phyloP scores from a whole-genome alignment of 1,140 invertebrate species.

The Calliopsis andreniformis region DNA sequence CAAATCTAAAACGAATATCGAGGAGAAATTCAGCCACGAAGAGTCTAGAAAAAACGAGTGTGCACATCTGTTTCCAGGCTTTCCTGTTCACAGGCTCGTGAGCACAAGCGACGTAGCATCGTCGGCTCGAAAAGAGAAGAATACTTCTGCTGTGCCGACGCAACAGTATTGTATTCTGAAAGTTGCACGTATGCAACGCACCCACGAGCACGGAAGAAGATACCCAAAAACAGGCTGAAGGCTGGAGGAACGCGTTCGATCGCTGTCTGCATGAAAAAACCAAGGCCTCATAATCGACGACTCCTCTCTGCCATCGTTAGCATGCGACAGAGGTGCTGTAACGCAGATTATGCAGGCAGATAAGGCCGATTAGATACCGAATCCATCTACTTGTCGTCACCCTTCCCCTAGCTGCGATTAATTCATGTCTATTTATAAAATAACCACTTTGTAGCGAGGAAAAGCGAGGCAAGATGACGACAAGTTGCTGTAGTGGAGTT shows the following conservation, averaged over 20 bases:
- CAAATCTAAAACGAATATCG: too few relatives aligned
- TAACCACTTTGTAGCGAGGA: too few relatives aligned
- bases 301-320: neutral
- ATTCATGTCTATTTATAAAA: slow-evolving; percentile 30
- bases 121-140: slow-evolving; percentile 13
- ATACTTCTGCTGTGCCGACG: neutral
- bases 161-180: slow-evolving; percentile 18
- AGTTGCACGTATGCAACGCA: slow-evolving; percentile 2
- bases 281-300: neutral
- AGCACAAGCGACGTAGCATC: neutral
- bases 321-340: neutral
- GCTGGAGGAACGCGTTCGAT: neutral
- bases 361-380: neutral
- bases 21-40: too few relatives aligned
- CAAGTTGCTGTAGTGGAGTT: too few relatives aligned
- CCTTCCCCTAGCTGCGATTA: slow-evolving; percentile 4
- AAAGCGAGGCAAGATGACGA: too few relatives aligned
- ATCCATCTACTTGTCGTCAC: neutral
- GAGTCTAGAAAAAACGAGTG: neutral
- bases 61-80: neutral
- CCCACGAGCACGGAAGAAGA: neutral
- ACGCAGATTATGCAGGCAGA: slow-evolving; percentile 12
- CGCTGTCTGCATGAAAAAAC: slow-evolving; percentile 11
- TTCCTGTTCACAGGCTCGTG: neutral
- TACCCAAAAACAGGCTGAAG: too few relatives aligned